Evolutionary conservation across 1,140 invertebrate species (phyloP), one percentile per base, ranked within the genome.

Genomic region (Drosophila repletoides): DNA sequence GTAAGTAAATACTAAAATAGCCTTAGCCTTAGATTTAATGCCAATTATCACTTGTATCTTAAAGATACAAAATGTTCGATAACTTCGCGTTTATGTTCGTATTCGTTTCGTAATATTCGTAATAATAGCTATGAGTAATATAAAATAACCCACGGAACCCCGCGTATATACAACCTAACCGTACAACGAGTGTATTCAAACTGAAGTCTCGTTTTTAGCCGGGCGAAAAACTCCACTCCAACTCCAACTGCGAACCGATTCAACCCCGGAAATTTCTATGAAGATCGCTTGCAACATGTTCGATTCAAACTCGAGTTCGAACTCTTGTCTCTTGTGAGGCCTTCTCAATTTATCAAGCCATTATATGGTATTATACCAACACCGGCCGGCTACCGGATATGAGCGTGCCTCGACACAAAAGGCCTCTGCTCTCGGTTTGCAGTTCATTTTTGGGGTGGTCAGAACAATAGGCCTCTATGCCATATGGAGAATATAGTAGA

Each of bases 341-440:
- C 56, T 55, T 31, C 53, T 46, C 14, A 19, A 17, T 46, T 55
- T 83, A 76, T 73, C 69, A 77, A 73, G 69, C 46, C 74, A 77
- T 70, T 66, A 76, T 69, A 65, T 83, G 49, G 56, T 56, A 72
- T 45, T 73, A 66, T 24, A 65, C 31, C 33, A 17, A 56, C 31
- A 56, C 66, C 59, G 60, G 61, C 53, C 61, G 68, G 61, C 56
- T 84, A 79, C 74, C 79, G 80, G 75, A 86, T 84, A 84, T 83
- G 71, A 61, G 52, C 70, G 66, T 71, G 75, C 72, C 75, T n/a
- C n/a, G n/a, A 72, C 80, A 69, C 41, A 84, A 83, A 83, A 83
- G 80, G 74, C 71, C 40, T 53, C 33, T 7, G 12, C 53, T 45
- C 19, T 28, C 22, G 33, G 53, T 59, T 60, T 52, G 34, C 22